phyloP scores from a whole-genome alignment of 2,888 invertebrate genomes.

The Amiota communis region DNA sequence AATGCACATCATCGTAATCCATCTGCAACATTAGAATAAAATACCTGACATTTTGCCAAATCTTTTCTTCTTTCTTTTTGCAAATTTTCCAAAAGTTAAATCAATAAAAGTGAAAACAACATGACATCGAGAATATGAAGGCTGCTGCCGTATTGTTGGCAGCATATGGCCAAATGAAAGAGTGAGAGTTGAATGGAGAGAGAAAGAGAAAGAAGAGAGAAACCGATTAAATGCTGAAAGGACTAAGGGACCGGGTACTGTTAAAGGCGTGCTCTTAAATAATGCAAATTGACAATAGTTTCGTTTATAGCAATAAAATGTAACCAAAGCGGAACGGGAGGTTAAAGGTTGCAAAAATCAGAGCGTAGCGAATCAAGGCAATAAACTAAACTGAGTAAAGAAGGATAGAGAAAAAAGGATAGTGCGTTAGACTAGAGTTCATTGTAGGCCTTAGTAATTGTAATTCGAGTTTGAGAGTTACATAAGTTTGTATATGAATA shows the following conservation, averaged over 20 bases:
- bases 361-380: constrained; percentile 58
- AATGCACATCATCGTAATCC: constrained; percentile 53
- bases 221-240: constrained; percentile 48
- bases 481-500: constrained; percentile 33
- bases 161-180: too few species aligned
- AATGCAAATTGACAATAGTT: constrained; percentile 66
- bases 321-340: constrained; percentile 44
- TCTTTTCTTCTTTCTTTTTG: constrained; percentile 40
- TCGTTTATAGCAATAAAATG: constrained; percentile 6
- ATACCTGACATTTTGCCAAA: constrained; percentile 62
- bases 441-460: constrained; percentile 28
- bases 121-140: constrained; percentile 16
- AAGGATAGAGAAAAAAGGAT: background rate
- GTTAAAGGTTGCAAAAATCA: constrained; percentile 51
- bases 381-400: constrained; percentile 41
- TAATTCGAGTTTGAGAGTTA: constrained; percentile 19
- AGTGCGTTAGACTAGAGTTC: constrained; percentile 24
- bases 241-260: constrained; percentile 46
- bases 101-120: constrained; percentile 57
- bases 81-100: constrained; percentile 45
- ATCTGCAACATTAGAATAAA: constrained; percentile 50
- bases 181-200: too few species aligned
- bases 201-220: too few species aligned
- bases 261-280: constrained; percentile 59
- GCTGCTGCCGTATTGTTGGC: constrained; percentile 17